These are phyloP conservation scores for Heliornis fulica DNA, from an alignment of 2,113 vertebrate species.

Conservation along the genomic window DNA sequence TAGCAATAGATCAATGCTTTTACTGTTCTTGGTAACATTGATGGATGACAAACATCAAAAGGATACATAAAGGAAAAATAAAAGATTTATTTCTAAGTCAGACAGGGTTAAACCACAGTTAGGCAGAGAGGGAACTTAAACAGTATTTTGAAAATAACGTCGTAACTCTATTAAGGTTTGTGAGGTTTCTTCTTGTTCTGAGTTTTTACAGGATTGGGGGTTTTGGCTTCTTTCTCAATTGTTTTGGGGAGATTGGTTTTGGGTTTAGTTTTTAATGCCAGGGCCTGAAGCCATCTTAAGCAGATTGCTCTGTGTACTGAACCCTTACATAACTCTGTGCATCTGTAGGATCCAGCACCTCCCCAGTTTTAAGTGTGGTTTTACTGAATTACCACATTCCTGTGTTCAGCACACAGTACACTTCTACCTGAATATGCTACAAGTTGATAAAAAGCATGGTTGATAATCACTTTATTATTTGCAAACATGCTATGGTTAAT, in stretches of 20 bases:
- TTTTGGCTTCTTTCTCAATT: not conserved
- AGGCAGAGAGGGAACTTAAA: not conserved
- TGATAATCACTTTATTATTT: not conserved
- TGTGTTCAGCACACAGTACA: not conserved
- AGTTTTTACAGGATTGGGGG: not conserved
- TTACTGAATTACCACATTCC: not conserved
- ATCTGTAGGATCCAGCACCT: not conserved
- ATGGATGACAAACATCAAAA: conserved; percentile 47
- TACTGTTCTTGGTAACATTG: conserved; percentile 32
- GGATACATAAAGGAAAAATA: conserved; percentile 40
- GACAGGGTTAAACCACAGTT: conserved; percentile 30
- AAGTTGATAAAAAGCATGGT: not conserved
- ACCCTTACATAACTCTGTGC: not conserved
- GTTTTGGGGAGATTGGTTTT: not conserved
- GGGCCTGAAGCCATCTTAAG: not conserved
- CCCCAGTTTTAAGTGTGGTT: not conserved
- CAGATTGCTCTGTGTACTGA: not conserved
- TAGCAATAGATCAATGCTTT: conserved; percentile 60
- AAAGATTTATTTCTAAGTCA: conserved; percentile 28
- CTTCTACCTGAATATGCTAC: not conserved
- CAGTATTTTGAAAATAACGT: not conserved
- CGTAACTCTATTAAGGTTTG: not conserved
- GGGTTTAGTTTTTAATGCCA: not conserved
- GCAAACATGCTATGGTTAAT: not conserved
- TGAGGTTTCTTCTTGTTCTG: not conserved